Conservation (phyloP, 2,113 vertebrate genomes). For the Misgurnus anguillicaudatus region DNA sequence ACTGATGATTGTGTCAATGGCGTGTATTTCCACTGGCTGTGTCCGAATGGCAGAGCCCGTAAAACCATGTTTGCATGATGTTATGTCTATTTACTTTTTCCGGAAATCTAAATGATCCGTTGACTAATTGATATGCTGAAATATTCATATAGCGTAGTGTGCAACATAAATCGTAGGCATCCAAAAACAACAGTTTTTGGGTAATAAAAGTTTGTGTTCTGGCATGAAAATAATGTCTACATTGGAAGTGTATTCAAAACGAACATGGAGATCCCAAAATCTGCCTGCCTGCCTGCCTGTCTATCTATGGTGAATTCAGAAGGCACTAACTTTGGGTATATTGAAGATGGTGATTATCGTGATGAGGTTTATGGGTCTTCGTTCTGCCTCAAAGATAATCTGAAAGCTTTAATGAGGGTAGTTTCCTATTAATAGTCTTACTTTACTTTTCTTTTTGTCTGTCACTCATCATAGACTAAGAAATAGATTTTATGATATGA, state of each 20-base stretch:
- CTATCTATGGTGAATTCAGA: background rate
- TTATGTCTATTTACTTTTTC: slow-evolving; percentile 37
- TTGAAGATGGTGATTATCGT: background rate
- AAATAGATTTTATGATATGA: slow-evolving; percentile 39
- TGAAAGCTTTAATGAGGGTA: slow-evolving; percentile 13
- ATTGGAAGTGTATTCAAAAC: slow-evolving; percentile 27
- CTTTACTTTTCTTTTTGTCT: slow-evolving; percentile 21
- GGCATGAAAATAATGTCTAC: slow-evolving; percentile 34
- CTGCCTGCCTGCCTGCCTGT: background rate
- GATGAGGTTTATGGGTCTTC: slow-evolving; percentile 12
- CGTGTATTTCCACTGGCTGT: slow-evolving; percentile 12
- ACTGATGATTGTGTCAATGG: slow-evolving; percentile 35
- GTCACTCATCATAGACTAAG: slow-evolving; percentile 37
- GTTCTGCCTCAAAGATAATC: slow-evolving; percentile 2
- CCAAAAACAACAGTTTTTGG: slow-evolving; percentile 1
- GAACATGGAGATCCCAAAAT: slow-evolving; percentile 16
- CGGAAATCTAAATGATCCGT: slow-evolving; percentile 29
- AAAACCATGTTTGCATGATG: slow-evolving; percentile 32
- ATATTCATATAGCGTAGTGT: slow-evolving; percentile 36
- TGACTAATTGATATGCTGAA: slow-evolving; percentile 35
- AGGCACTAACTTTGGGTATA: background rate
- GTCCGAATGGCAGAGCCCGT: slow-evolving; percentile 10
- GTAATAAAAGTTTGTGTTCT: slow-evolving; percentile 26
- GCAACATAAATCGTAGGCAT: slow-evolving; percentile 11
- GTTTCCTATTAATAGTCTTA: slow-evolving; percentile 15